Base-by-base conservation (phyloP, 2,888 invertebrate species). In the Dolichopus griseipennis region DNA sequence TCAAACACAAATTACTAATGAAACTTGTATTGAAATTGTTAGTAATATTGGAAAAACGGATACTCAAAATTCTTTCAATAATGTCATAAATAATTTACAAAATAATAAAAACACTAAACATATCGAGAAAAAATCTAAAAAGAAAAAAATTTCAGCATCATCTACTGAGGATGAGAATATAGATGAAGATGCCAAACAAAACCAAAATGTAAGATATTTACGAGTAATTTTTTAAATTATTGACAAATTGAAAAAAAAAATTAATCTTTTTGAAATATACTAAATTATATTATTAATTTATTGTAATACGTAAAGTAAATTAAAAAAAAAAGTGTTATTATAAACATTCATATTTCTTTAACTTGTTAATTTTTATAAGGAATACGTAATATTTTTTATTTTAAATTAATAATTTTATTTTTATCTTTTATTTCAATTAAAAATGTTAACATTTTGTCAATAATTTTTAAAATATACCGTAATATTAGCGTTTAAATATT, bases 111-210 rank as follows among this genome's bases (percentile, higher is more conserved):
- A 52, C 9, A 18, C 18, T 18, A 52, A 52, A 18, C 15, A 7
- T 52, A 52, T 18, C 8, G 18, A 1, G 18, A 52, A 52, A 15
- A 52, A 52, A 18, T 52, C 27, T 18, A 18, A 52, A 52, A 52
- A 52, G 9, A n/a, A n/a, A 6, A 52, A 15, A 52, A 2, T 52
- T 52, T 15, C 18, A 7, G 52, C 15, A 52, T 12, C 18, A 18
- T 12, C 15, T 12, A 52, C 52, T 52, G 52, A 52, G 52, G 52
- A 18, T 52, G 52, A 52, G 18, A 52, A 52, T 18, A 4, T 7
- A 52, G 52, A 52, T 52, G 52, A 52, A 52, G 52, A 52, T 52
- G 52, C 52, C 52, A 52, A 52, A 3, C 52, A 52, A 52, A 52
- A 52, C n/a, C 9, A 52, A 52, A 52, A 52, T 18, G 52, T 52